These are phyloP conservation scores for Streptopelia turtur DNA, from an alignment of 2,797 vertebrate genomes.

Conservation along the genomic window DNA sequence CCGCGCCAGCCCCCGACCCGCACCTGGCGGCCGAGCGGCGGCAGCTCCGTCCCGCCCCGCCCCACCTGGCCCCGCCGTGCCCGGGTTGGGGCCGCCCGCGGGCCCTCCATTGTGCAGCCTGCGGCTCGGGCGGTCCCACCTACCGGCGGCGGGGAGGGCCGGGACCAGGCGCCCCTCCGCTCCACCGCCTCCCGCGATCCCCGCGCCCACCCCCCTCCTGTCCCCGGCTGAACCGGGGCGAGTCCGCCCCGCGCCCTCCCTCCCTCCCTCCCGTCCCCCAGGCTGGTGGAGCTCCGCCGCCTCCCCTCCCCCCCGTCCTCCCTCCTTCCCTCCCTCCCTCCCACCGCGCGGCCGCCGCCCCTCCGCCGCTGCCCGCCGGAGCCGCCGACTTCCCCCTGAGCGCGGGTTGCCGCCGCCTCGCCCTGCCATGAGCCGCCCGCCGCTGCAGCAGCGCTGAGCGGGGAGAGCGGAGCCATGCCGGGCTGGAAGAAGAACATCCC, in stretches of 20 bases:
- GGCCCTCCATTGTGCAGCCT: conserved; percentile 38
- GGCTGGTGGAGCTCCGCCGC: not conserved
- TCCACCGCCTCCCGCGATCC: not conserved
- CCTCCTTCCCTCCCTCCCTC: not conserved
- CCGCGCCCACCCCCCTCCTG: conserved; percentile 5
- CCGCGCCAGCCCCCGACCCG: not conserved
- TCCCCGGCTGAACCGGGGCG: conserved; percentile 39
- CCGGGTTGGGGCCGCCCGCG: not conserved
- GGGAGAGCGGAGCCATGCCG: conserved; percentile 87
- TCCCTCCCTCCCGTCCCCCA: not conserved
- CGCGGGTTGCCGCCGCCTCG: conserved; percentile 3
- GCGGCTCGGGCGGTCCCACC: conserved; percentile 65
- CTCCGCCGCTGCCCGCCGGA: conserved; percentile 32
- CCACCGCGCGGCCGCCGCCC: conserved; percentile 36
- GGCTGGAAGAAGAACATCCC: conserved; percentile 99
- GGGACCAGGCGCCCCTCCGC: not conserved
- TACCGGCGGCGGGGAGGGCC: conserved; percentile 65
- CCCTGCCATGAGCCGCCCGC: conserved; percentile 47
- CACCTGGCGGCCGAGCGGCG: not conserved
- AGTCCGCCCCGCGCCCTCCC: not conserved
- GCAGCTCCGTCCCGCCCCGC: not conserved
- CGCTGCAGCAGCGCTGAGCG: conserved; percentile 56
- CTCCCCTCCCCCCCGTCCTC: not conserved
- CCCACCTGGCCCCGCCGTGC: conserved; percentile 17
- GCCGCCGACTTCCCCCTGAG: conserved; percentile 24